Evolutionary conservation across 2,113 vertebrate species (phyloP).

Genomic region (Forbesichthys papilliferus): DNA sequence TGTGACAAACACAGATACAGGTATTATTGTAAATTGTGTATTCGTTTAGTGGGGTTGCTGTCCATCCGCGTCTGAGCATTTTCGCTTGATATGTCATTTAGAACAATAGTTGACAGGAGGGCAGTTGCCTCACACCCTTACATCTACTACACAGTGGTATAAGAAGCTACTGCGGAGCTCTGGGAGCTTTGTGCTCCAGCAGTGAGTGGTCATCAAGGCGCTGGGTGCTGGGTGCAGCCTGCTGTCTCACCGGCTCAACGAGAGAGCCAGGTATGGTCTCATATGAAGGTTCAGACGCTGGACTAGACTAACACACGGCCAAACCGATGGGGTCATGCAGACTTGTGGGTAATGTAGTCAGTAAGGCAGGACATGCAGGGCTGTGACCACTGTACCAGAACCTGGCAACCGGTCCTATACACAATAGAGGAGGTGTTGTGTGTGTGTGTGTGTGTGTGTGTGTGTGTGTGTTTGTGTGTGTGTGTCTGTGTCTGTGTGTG

Average conservation of each 20-base stretch:
- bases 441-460: constrained; percentile 12
- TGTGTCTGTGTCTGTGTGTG: constrained; percentile 16
- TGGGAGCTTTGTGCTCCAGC: not conserved
- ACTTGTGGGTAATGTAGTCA: constrained; percentile 41
- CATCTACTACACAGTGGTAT: constrained; percentile 1
- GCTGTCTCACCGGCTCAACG: no score
- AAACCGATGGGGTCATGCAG: constrained; percentile 66
- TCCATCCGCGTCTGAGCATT: not conserved
- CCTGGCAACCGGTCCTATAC: constrained; percentile 44
- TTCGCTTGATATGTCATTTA: not conserved
- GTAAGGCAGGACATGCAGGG: constrained; percentile 67
- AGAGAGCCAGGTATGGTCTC: no score
- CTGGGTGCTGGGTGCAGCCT: not conserved
- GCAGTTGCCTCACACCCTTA: not conserved
- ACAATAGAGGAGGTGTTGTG: constrained; percentile 59
- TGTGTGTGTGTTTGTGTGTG: constrained; percentile 13
- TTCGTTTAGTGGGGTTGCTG: no score
- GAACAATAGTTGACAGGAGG: no score
- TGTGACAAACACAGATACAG: no score
- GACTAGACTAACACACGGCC: constrained; percentile 37
- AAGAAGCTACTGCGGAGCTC: not conserved
- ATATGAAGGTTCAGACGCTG: not conserved
- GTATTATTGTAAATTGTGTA: no score
- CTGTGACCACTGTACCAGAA: constrained; percentile 27
- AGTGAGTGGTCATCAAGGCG: constrained; percentile 17